These are phyloP conservation scores for Hippoglossus stenolepis DNA, from an alignment of 2,113 vertebrate species.

Conservation along the genomic window DNA sequence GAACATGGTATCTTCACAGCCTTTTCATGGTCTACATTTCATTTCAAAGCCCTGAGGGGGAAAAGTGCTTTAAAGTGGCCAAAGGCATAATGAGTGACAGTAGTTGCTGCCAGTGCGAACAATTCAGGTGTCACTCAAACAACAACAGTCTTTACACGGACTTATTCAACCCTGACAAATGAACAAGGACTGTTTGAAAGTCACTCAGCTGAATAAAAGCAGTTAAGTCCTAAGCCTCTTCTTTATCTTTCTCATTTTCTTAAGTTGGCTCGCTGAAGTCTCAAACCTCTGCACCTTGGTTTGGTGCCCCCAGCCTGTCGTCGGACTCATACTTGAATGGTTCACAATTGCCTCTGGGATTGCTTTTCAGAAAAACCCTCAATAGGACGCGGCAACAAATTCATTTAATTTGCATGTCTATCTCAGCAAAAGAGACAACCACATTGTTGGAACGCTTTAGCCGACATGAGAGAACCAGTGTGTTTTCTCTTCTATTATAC, in stretches of 20 bases:
- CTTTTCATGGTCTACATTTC: slow-evolving; percentile 50
- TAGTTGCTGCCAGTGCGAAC: slow-evolving; percentile 52
- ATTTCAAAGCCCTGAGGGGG: slow-evolving; percentile 49
- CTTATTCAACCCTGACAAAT: slow-evolving; percentile 72
- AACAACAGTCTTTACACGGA: slow-evolving; percentile 54
- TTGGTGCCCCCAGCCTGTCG: slow-evolving; percentile 40
- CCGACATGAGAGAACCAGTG: background rate
- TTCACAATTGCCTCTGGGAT: slow-evolving; percentile 75
- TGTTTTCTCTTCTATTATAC: slow-evolving; percentile 9
- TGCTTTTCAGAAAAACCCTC: slow-evolving; percentile 75
- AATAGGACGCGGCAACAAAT: slow-evolving; percentile 59
- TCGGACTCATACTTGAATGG: slow-evolving; percentile 72
- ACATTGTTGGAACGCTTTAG: slow-evolving; percentile 51
- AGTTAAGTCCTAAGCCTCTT: slow-evolving; percentile 72
- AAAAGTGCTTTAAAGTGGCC: slow-evolving; percentile 44
- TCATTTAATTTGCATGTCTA: slow-evolving; percentile 71
- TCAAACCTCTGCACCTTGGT: slow-evolving; percentile 56
- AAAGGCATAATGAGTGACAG: slow-evolving; percentile 64
- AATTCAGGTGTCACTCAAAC: slow-evolving; percentile 72
- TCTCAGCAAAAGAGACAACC: slow-evolving; percentile 50
- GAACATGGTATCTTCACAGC: slow-evolving; percentile 20
- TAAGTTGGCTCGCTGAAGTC: slow-evolving; percentile 40
- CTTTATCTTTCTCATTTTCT: slow-evolving; percentile 67
- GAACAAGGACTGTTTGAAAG: slow-evolving; percentile 72
- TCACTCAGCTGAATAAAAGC: slow-evolving; percentile 72